Evolutionary conservation across 2,888 invertebrate genomes (phyloP), one percentile per base, ranked within the genome.

Genomic region (Hyles lineata): DNA sequence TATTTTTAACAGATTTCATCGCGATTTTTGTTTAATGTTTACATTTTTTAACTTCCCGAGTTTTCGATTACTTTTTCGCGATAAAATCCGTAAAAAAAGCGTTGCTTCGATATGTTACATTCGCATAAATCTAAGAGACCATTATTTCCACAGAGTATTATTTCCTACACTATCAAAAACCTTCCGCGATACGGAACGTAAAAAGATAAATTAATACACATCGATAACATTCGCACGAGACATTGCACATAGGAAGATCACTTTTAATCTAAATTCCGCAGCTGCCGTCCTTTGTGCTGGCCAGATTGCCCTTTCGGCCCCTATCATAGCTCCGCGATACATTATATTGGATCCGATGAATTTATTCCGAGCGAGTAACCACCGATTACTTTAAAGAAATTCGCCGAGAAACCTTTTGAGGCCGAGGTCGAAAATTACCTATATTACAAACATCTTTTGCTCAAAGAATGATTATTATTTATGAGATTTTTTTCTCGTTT

Each of bases 201-300:
- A 11, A 11, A 17, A 71, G 80, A 82, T 81, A 82, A 85, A 84
- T 82, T 79, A 79, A 79, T 81, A 81, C 77, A 75, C 76, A 77
- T 79, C 78, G 78, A 78, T 78, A 80, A 83, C 83, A 79, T 83
- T 89, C 89, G 87, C 87, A 87, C 88, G 88, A 55, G n/a, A 55
- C 55, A 89, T 88, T 90, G 87, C 89, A 88, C 89, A 86, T 90
- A 81, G 82, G 78, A 82, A 85, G 85, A 90, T 90, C 86, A 90
- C 90, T 92, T 91, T 91, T 91, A 91, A 92, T 92, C 92, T 88
- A 91, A 92, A 92, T 92, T 92, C 92, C 90, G 74, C 77, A 76
- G 84, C 77, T 83, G 81, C 87, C 84, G 84, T 84, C 85, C 89
- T 90, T 92, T 90, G 89, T 89, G 43, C 21, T 21, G 67, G n/a